Evolutionary conservation across 2,113 vertebrate genomes (phyloP).

Genomic region (Mus spicilegus): DNA sequence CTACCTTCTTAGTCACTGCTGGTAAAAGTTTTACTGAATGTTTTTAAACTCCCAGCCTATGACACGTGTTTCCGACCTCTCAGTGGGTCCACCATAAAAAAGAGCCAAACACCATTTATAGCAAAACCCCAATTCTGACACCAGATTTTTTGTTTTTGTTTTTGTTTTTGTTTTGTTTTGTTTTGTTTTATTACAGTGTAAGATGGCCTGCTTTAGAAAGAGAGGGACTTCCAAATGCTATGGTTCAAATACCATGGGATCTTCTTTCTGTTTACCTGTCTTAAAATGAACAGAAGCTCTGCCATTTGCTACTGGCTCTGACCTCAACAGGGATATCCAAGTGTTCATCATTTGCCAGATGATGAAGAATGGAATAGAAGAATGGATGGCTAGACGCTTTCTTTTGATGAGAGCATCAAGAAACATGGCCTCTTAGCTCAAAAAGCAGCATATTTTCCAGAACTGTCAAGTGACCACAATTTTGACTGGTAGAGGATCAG

Average conservation of each 20-base stretch:
- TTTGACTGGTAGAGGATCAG: not conserved
- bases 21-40: slow-evolving; percentile 5
- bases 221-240: not conserved
- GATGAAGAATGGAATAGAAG: not conserved
- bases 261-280: not conserved
- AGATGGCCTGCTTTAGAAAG: not conserved
- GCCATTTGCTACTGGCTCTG: not conserved
- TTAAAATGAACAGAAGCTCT: not conserved
- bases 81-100: not conserved
- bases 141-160: not conserved
- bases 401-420: not conserved
- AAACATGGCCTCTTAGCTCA: not conserved
- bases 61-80: not conserved
- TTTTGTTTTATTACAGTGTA: not conserved
- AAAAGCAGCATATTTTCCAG: not conserved
- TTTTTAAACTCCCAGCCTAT: not conserved
- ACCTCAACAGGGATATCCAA: not conserved
- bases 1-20: not conserved
- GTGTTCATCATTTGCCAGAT: not conserved
- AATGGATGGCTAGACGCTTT: not conserved
- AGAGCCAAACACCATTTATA: not conserved
- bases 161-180: not conserved
- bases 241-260: not conserved
- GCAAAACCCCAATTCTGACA: not conserved
- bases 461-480: not conserved